Conservation (phyloP, 2,888 invertebrate species). For the Drosophila pseudotakahashii region DNA sequence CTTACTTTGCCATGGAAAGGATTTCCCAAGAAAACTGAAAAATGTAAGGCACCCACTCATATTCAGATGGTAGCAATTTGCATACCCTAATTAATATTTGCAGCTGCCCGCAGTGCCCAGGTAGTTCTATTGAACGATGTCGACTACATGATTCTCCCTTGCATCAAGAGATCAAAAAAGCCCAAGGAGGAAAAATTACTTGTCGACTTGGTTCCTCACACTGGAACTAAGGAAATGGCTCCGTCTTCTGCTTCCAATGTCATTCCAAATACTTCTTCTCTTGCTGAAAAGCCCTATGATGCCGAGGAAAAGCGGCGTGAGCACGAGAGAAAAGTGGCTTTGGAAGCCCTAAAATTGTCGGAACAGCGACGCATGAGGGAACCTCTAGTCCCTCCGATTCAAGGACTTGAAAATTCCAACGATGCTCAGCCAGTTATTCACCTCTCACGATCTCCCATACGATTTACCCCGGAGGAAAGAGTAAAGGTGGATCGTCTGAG, state of each 20-base stretch:
- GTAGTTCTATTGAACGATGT: conserved; percentile 14
- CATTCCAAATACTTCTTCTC: no score
- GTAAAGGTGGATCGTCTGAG: conserved; percentile 56
- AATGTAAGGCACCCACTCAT: background rate
- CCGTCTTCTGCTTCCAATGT: background rate
- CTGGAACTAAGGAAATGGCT: background rate
- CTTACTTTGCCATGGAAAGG: conserved; percentile 70
- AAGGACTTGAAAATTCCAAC: background rate
- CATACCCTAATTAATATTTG: background rate
- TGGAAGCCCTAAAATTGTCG: conserved; percentile 61
- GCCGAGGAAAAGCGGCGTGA: conserved; percentile 53
- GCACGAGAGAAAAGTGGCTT: conserved; percentile 58
- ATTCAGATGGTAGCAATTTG: no score
- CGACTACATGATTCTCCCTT: conserved; percentile 39
- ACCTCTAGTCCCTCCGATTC: background rate
- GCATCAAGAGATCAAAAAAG: conserved; percentile 19
- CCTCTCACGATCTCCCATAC: conserved; percentile 52
- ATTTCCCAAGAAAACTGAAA: conserved; percentile 56
- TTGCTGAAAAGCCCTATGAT: background rate
- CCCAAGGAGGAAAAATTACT: background rate
- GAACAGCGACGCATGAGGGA: conserved; percentile 66
- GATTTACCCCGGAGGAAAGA: conserved; percentile 49
- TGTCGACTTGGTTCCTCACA: background rate
- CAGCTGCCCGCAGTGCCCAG: conserved; percentile 17
- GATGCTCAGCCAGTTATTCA: conserved; percentile 34